Percentiles rank a stretch among this genome's conserved stretches.
Conservation (phyloP, 1,140 invertebrate genomes). For the Anoplophora glabripennis region DNA sequence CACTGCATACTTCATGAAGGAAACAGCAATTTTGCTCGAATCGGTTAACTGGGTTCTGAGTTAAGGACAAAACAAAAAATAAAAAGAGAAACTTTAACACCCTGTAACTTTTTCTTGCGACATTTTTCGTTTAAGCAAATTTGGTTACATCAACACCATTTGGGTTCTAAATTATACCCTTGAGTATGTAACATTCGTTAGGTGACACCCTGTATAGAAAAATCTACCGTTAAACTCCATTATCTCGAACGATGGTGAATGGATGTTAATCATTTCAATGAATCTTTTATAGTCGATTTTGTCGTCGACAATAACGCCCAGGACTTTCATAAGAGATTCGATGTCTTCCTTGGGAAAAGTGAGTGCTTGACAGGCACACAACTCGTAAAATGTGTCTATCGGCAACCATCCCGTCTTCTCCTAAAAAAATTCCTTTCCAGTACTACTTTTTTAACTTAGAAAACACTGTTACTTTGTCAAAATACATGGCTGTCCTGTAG, state of each 20-base stretch:
- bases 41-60: too few species aligned
- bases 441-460: too few species aligned
- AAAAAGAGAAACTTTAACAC: too few species aligned
- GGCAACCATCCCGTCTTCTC: constrained; percentile 31
- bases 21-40: too few species aligned
- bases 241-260: constrained; percentile 12
- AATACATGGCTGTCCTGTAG: constrained; percentile 49
- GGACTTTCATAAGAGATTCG: constrained; percentile 23
- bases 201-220: not conserved
- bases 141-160: too few species aligned
- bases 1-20: too few species aligned
- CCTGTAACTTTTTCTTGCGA: too few species aligned
- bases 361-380: constrained; percentile 30
- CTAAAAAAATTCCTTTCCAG: constrained; percentile 20
- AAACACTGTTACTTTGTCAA: constrained; percentile 40
- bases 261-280: constrained; percentile 36
- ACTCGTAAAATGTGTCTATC: constrained; percentile 26
- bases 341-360: constrained; percentile 26
- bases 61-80: too few species aligned
- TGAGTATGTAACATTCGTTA: too few species aligned
- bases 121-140: too few species aligned
- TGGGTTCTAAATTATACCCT: too few species aligned
- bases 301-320: constrained; percentile 30
- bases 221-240: constrained; percentile 18
- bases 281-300: constrained; percentile 38